A percentile compares a stretch with the other conserved stretches of the same genome.
Conservation (phyloP, 1,140 invertebrate species). For the Rhopalosiphum padi region DNA sequence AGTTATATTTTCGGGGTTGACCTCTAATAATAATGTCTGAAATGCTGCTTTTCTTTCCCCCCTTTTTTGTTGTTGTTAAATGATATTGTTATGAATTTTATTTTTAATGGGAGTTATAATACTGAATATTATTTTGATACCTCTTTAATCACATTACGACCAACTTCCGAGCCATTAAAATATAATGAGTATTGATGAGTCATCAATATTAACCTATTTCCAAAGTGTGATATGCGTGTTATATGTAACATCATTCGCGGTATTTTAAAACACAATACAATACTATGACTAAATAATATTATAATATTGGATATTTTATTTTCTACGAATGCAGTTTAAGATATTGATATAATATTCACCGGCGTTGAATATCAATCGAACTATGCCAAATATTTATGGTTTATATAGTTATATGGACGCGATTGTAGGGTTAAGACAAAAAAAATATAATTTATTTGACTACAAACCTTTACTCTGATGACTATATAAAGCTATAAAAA, state of each 20-base stretch:
- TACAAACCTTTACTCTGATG: neutral
- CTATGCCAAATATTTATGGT: neutral
- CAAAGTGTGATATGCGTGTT: too few relatives aligned
- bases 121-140: too few relatives aligned
- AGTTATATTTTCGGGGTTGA: neutral
- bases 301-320: neutral
- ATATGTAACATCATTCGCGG: neutral
- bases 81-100: neutral
- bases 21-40: neutral
- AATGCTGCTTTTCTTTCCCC: too few relatives aligned
- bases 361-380: neutral
- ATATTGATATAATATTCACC: neutral
- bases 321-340: neutral
- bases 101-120: neutral
- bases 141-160: too few relatives aligned
- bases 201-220: too few relatives aligned
- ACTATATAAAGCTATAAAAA: neutral
- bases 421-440: neutral
- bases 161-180: too few relatives aligned
- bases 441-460: neutral
- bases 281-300: neutral
- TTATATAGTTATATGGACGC: neutral
- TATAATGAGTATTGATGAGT: too few relatives aligned
- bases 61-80: too few relatives aligned
- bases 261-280: neutral